Conservation (phyloP, 2,888 invertebrate species). For the Drosophila leonis region DNA sequence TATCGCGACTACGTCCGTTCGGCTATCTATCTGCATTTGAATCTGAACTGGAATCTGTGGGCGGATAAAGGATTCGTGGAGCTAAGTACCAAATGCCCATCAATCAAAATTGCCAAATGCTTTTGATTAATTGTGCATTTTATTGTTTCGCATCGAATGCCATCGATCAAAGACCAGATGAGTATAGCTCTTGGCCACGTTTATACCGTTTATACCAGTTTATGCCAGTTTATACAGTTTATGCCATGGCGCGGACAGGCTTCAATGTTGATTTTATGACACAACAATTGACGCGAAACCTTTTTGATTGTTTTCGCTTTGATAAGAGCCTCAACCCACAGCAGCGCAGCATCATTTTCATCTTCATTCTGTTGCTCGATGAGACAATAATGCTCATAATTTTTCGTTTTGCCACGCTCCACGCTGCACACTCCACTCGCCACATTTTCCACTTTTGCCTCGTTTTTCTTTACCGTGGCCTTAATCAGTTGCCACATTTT, state of each 20-base stretch:
- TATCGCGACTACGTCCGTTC: constrained; percentile 43
- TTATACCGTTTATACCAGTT: not conserved
- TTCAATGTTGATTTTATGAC: constrained; percentile 76
- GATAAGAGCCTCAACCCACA: constrained; percentile 2
- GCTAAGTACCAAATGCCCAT: constrained; percentile 58
- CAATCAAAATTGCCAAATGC: constrained; percentile 71
- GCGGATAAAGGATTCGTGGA: constrained; percentile 36
- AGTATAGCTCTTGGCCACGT: constrained; percentile 5
- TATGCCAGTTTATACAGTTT: not conserved
- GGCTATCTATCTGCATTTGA: not conserved
- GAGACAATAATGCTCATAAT: constrained; percentile 37
- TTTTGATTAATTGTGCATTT: constrained; percentile 79
- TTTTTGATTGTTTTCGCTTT: constrained; percentile 66
- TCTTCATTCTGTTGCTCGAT: constrained; percentile 12
- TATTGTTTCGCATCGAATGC: constrained; percentile 72
- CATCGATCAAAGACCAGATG: constrained; percentile 63
- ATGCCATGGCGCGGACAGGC: not conserved
- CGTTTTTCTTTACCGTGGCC: not conserved
- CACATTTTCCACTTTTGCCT: not conserved
- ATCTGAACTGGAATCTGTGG: not conserved
- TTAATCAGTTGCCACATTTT: constrained; percentile 20
- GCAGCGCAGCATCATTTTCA: not conserved
- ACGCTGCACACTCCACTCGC: not conserved
- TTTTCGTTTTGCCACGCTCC: constrained; percentile 17
- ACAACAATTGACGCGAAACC: constrained; percentile 76